Conservation (phyloP, 92 coral and sea anemone species). For the Isaurus tuberculatus region DNA sequence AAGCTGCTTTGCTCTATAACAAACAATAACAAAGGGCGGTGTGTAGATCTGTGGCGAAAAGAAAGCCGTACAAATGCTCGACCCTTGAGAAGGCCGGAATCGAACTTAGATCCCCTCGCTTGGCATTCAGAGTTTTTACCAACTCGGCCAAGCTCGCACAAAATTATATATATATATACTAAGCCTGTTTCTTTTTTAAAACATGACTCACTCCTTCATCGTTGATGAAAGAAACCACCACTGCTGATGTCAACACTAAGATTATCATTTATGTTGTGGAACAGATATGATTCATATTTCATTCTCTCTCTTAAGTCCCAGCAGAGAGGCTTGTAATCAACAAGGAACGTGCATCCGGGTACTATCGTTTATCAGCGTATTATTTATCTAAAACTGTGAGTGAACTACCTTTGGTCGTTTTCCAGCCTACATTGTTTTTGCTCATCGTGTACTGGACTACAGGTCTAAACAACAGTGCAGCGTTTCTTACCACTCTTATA, state of each 20-base stretch:
- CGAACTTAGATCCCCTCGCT: too few relatives aligned
- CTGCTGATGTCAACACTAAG: not conserved
- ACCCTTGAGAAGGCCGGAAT: too few relatives aligned
- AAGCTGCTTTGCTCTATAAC: too few relatives aligned
- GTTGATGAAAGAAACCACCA: too few relatives aligned
- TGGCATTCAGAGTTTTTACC: too few relatives aligned
- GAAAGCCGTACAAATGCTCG: too few relatives aligned
- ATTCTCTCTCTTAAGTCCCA: conserved; percentile 68
- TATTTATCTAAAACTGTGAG: conserved; percentile 86
- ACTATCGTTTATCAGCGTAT: conserved; percentile 96
- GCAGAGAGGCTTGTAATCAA: conserved; percentile 84
- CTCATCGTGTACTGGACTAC: conserved; percentile 82
- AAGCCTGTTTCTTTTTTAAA: too few relatives aligned
- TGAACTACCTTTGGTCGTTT: conserved; percentile 86
- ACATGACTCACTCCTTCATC: too few relatives aligned
- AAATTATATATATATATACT: too few relatives aligned
- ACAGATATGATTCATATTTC: not conserved
- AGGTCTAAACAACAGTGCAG: conserved; percentile 87
- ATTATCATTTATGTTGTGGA: not conserved
- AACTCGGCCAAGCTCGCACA: too few relatives aligned
- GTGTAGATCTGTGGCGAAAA: too few relatives aligned
- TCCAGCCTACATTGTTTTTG: conserved; percentile 76
- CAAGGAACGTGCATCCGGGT: conserved; percentile 93
- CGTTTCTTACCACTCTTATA: conserved; percentile 73
- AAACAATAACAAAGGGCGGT: too few relatives aligned